These are phyloP conservation scores for Coracopsis vasa DNA, from an alignment of 2,113 vertebrate species.

Conservation along the genomic window DNA sequence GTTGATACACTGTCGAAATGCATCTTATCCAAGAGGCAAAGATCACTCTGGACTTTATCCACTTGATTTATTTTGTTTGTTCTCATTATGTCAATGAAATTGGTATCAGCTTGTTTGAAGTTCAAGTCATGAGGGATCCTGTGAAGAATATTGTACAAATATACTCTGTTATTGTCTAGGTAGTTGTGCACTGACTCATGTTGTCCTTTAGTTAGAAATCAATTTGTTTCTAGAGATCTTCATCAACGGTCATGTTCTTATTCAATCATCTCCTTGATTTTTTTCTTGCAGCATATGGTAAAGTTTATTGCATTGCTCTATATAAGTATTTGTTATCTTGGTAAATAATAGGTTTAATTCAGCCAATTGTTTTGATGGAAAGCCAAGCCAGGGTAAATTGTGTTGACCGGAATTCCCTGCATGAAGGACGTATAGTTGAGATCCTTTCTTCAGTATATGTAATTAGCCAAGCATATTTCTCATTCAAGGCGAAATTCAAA, in stretches of 20 bases:
- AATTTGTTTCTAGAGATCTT: background rate
- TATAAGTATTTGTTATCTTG: background rate
- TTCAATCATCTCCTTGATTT: background rate
- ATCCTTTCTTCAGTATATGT: background rate
- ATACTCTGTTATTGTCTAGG: background rate
- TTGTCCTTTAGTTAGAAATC: background rate
- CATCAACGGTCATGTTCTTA: background rate
- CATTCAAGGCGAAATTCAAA: background rate
- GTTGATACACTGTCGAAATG: constrained; percentile 22
- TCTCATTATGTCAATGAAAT: constrained; percentile 58
- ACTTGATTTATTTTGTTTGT: constrained; percentile 48
- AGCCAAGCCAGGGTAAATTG: background rate
- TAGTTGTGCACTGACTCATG: background rate
- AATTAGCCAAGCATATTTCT: background rate
- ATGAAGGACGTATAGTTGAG: background rate
- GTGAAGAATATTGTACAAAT: background rate
- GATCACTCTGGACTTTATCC: constrained; percentile 5
- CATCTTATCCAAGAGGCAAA: constrained; percentile 19
- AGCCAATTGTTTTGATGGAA: background rate
- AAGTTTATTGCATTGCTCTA: background rate
- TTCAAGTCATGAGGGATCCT: background rate
- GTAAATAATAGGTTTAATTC: background rate
- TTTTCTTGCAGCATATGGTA: background rate
- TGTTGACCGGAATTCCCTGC: background rate
- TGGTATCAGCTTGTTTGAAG: constrained; percentile 26